Base-by-base conservation (phyloP, 37 sponge, comb jelly and placozoan genomes). In the Hexactinellida sp. region DNA sequence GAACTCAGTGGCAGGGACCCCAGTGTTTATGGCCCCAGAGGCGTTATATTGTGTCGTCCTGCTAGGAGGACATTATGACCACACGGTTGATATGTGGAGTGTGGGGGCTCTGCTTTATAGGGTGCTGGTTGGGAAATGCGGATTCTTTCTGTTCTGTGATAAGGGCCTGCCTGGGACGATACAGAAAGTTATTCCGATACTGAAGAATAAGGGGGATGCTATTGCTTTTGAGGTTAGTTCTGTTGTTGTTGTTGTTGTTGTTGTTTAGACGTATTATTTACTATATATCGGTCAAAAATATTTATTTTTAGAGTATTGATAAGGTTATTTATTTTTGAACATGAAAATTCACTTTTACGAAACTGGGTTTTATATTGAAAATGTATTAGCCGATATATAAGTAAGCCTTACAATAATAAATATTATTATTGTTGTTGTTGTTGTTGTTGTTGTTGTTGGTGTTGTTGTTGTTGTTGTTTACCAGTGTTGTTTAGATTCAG, bases 11-110 rank as follows among this genome's bases (percentile, higher is more conserved):
- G 96, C 96, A 28, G 96, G 96, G 16, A 95, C 96, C 30, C 96
- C 96, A 36, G 96, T 95, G n/a, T 95, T 95, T 76, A 95, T 95
- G 96, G 96, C 96, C 83, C 96, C 96, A 76, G 96, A 95, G 39
- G 96, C 94, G 5, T 84, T 95, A 35, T 83, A 86, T 32, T 93
- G 96, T 92, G 93, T 95, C 7, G 91, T 95, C 52, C 82, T 88
- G 38, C 88, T 86, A 71, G 92, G 94, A 38, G 88, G 85, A 41
- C 76, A 91, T 36, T 95, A 95, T 51, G 92, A 93, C 88, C 92
- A 92, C 82, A 95, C 93, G 39, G 96, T 95, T 36, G 96, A 95
- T 86, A 86, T 95, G 37, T 95, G 96, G 96, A 91, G 92, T 47
- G 89, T 95, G 37, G 96, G 96, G 76, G 96, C 96, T 51, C 86